Percentiles rank a stretch among this genome's conserved stretches.
Conservation (phyloP, 2,113 vertebrate genomes). For the Gasterosteus nipponicus region DNA sequence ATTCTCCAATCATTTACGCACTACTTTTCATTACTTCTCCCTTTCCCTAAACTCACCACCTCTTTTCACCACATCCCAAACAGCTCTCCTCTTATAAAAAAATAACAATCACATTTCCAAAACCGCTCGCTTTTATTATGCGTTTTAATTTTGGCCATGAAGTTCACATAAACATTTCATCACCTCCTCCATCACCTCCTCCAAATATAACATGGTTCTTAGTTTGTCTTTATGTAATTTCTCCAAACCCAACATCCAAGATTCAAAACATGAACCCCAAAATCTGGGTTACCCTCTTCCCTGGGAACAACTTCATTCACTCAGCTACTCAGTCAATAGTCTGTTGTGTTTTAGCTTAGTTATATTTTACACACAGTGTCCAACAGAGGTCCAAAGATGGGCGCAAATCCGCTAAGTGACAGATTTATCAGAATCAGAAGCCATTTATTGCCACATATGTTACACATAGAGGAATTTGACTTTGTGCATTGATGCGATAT, state of each 20-base stretch:
- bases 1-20: constrained; percentile 15
- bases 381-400: constrained; percentile 45
- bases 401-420: constrained; percentile 45
- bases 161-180: not conserved
- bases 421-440: constrained; percentile 17
- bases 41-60: constrained; percentile 22
- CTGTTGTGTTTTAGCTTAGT: constrained; percentile 41
- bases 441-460: too few species aligned
- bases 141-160: not conserved
- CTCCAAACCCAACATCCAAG: constrained; percentile 5
- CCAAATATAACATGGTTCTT: constrained; percentile 30
- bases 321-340: constrained; percentile 32
- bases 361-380: constrained; percentile 14
- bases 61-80: constrained; percentile 28
- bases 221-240: not conserved
- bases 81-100: not conserved
- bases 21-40: constrained; percentile 24
- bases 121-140: constrained; percentile 1
- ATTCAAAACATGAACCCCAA: constrained; percentile 13
- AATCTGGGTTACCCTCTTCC: not conserved
- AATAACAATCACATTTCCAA: constrained; percentile 1
- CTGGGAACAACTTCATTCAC: constrained; percentile 15
- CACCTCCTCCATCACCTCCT: not conserved
- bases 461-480: too few species aligned
- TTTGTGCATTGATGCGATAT: too few species aligned